Evolutionary conservation across 1,140 invertebrate genomes (phyloP).

Genomic region (Drosophila prosaltans): DNA sequence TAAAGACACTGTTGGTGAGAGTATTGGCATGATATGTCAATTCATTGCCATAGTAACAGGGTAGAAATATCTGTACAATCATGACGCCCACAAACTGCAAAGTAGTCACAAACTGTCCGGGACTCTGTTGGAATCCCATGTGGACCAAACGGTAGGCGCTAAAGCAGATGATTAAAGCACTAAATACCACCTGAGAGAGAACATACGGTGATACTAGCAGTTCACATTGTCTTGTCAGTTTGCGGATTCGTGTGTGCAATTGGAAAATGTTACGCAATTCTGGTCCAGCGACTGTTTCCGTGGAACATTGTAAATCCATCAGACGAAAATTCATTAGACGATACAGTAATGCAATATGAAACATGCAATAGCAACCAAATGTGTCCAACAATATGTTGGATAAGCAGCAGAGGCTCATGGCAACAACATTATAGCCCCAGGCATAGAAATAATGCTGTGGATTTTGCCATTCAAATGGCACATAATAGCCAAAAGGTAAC

Average conservation of each 20-base stretch:
- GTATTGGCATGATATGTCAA: constrained; percentile 58
- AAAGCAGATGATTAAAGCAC: constrained; percentile 76
- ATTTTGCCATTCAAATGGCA: constrained; percentile 73
- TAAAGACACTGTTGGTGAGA: constrained; percentile 62
- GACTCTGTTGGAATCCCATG: constrained; percentile 57
- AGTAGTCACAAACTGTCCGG: constrained; percentile 63
- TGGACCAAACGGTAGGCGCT: constrained; percentile 63
- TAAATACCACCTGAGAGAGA: constrained; percentile 65
- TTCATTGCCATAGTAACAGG: constrained; percentile 76
- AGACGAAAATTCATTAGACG: constrained; percentile 57
- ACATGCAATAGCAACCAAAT: constrained; percentile 69
- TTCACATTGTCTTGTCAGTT: constrained; percentile 47
- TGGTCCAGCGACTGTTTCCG: constrained; percentile 38
- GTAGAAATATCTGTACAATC: constrained; percentile 70
- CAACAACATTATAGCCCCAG: constrained; percentile 64
- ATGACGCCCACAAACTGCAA: constrained; percentile 69
- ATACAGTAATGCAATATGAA: constrained; percentile 64
- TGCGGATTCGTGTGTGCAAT: constrained; percentile 40
- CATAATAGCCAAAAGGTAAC: constrained; percentile 67
- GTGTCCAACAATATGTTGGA: constrained; percentile 62
- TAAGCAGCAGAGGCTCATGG: constrained; percentile 64
- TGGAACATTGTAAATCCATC: constrained; percentile 14
- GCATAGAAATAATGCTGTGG: constrained; percentile 53
- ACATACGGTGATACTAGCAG: constrained; percentile 62
- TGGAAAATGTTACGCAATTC: constrained; percentile 49